Percentiles rank a stretch among this genome's conserved stretches.
These are phyloP conservation scores for Chaetodon trifasciatus DNA, from an alignment of 2,797 vertebrate genomes.

Conservation along the genomic window DNA sequence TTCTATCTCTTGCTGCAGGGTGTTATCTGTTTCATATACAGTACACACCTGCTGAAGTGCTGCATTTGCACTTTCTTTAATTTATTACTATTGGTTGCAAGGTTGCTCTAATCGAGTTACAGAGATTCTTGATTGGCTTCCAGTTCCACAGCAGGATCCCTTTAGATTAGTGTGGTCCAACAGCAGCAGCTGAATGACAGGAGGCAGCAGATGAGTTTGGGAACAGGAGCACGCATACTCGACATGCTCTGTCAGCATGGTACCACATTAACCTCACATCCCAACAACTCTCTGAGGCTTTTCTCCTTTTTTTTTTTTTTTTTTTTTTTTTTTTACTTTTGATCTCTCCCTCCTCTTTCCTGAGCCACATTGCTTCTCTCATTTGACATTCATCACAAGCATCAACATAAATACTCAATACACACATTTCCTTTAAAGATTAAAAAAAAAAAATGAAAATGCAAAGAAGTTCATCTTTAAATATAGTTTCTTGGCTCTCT, in stretches of 20 bases:
- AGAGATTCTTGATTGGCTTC: slow-evolving; percentile 68
- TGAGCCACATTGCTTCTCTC: slow-evolving; percentile 37
- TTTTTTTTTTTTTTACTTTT: slow-evolving; percentile 42
- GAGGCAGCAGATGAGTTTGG: slow-evolving; percentile 59
- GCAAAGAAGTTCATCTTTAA: slow-evolving; percentile 71
- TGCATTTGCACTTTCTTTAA: slow-evolving; percentile 60
- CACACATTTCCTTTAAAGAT: slow-evolving; percentile 73
- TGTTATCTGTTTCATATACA: slow-evolving; percentile 34
- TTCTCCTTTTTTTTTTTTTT: not conserved
- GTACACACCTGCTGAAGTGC: slow-evolving; percentile 55
- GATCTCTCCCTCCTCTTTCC: slow-evolving; percentile 47
- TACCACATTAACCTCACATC: slow-evolving; percentile 77
- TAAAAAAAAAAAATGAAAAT: slow-evolving; percentile 41
- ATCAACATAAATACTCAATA: slow-evolving; percentile 69
- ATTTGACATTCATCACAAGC: slow-evolving; percentile 70
- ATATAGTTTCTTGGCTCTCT: slow-evolving; percentile 76
- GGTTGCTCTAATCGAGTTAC: slow-evolving; percentile 63
- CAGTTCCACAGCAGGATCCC: slow-evolving; percentile 52
- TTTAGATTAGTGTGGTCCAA: slow-evolving; percentile 52
- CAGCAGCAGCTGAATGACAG: slow-evolving; percentile 62
- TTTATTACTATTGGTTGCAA: slow-evolving; percentile 64
- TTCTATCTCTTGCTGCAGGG: slow-evolving; percentile 6
- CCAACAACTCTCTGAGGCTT: slow-evolving; percentile 59
- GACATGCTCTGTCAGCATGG: slow-evolving; percentile 75
- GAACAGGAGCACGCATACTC: slow-evolving; percentile 34